These are phyloP conservation scores for Accipiter virgatus DNA, from an alignment of 2,113 vertebrate genomes.

Conservation along the genomic window DNA sequence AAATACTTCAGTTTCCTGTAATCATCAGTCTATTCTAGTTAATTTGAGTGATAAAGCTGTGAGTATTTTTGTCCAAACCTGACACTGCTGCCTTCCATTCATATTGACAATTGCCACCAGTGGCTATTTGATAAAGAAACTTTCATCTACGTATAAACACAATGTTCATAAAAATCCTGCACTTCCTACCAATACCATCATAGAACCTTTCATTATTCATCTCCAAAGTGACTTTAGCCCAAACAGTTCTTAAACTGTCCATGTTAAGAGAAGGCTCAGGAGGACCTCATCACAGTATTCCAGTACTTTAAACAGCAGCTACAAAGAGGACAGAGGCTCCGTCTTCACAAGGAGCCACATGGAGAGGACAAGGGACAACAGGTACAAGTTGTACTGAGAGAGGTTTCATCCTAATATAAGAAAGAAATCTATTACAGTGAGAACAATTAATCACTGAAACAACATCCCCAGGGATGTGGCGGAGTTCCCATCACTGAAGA, in stretches of 20 bases:
- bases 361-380: neutral
- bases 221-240: neutral
- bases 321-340: neutral
- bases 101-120: neutral
- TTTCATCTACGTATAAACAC: neutral
- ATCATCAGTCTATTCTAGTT: neutral
- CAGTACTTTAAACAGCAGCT: neutral
- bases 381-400: neutral
- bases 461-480: neutral
- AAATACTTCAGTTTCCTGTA: neutral
- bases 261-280: neutral
- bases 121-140: neutral
- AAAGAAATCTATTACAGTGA: neutral
- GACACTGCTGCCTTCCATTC: neutral
- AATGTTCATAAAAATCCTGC: neutral
- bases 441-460: neutral
- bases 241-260: neutral
- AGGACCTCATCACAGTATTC: neutral
- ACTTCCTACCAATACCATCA: neutral
- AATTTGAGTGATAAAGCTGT: neutral
- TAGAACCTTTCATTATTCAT: neutral
- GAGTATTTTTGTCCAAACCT: neutral
- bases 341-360: neutral
- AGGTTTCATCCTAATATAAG: neutral
- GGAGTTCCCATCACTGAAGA: neutral